Evolutionary conservation across 2,888 invertebrate genomes (phyloP).

Genomic region (Uropetala carovei): DNA sequence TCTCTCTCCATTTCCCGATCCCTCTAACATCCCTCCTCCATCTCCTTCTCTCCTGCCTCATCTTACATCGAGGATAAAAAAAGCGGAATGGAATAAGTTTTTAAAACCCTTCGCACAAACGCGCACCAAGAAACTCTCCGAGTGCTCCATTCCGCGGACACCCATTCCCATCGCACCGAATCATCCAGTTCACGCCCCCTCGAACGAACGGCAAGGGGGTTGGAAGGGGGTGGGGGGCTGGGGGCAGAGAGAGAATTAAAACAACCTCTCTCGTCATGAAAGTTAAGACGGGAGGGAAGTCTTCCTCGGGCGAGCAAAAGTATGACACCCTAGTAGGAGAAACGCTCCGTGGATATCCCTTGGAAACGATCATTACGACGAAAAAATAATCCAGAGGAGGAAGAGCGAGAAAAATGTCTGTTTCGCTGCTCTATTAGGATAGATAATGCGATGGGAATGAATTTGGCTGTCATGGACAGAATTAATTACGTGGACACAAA

Average conservation of each 20-base stretch:
- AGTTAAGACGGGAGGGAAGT: too few relatives aligned
- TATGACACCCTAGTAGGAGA: too few relatives aligned
- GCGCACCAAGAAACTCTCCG: constrained; percentile 30
- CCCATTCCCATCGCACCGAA: constrained; percentile 40
- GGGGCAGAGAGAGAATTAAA: not conserved
- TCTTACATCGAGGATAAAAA: not conserved
- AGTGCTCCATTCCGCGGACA: constrained; percentile 46
- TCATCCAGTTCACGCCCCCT: constrained; percentile 18
- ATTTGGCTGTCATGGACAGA: too few relatives aligned
- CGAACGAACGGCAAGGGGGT: constrained; percentile 5
- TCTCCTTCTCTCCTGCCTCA: not conserved
- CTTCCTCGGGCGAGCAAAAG: too few relatives aligned
- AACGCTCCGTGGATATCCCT: too few relatives aligned
- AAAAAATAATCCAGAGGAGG: too few relatives aligned
- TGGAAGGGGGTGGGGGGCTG: not conserved
- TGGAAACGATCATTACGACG: too few relatives aligned
- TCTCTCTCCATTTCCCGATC: not conserved
- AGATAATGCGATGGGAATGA: too few relatives aligned
- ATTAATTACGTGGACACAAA: too few relatives aligned
- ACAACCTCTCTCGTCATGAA: too few relatives aligned
- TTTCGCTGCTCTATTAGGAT: too few relatives aligned
- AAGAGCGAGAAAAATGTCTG: too few relatives aligned
- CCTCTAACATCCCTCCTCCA: not conserved
- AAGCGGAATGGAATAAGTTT: constrained; percentile 59
- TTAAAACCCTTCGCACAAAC: constrained; percentile 52